A percentile compares a stretch with the other conserved stretches of the same genome.
Conservation (phyloP, 35 echinoderm and acorn worm genomes). For the Eucidaris tribuloides region DNA sequence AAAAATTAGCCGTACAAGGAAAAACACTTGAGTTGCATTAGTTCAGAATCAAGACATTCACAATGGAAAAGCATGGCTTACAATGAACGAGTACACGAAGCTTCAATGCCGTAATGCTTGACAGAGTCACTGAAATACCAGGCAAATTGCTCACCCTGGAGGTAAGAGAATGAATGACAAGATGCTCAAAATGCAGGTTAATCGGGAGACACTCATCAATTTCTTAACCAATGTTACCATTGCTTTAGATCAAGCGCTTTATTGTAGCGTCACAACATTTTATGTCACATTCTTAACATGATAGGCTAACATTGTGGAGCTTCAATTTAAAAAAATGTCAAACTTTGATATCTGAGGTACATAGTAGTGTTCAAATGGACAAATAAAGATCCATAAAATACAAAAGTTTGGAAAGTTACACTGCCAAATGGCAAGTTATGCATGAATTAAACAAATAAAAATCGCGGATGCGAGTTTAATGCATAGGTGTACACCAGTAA, state of each 20-base stretch:
- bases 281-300: neutral
- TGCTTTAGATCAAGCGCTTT: neutral
- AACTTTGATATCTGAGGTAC: no score
- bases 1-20: neutral
- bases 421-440: no score
- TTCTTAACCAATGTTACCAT: neutral
- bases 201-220: neutral
- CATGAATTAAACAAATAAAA: no score
- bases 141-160: constrained; percentile 4
- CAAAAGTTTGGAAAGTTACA: no score
- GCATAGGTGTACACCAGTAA: no score
- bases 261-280: neutral
- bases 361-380: no score
- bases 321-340: no score
- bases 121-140: neutral
- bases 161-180: constrained; percentile 4
- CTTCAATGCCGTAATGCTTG: neutral
- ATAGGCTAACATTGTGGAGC: no score
- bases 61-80: neutral
- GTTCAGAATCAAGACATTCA: neutral
- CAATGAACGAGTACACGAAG: neutral
- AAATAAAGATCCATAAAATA: no score
- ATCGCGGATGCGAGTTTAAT: no score
- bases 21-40: neutral
- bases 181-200: constrained; percentile 11